These are phyloP conservation scores for Charina bottae DNA, from an alignment of 2,113 vertebrate genomes.

Conservation along the genomic window DNA sequence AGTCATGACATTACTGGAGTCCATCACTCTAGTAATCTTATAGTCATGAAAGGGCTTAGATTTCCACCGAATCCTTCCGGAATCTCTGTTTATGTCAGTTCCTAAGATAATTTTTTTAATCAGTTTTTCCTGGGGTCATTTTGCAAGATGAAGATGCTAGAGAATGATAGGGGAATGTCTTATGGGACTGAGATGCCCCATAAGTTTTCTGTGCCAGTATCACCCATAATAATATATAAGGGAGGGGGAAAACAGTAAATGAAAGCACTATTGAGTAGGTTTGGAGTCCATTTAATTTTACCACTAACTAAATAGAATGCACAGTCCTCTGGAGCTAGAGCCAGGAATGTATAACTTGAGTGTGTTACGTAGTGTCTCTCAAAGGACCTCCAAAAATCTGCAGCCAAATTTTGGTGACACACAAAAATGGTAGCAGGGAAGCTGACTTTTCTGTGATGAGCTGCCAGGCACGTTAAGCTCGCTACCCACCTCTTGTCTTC, in stretches of 20 bases:
- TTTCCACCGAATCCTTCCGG: background rate
- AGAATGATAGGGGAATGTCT: background rate
- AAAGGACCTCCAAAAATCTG: too few species aligned
- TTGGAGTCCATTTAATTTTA: background rate
- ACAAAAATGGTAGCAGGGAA: too few species aligned
- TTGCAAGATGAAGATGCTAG: background rate
- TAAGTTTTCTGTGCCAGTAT: too few species aligned
- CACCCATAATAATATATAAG: background rate
- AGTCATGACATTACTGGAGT: background rate
- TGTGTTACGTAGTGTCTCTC: too few species aligned
- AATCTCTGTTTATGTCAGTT: conserved; percentile 7
- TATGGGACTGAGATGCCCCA: background rate
- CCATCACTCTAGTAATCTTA: background rate
- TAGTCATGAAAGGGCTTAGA: background rate
- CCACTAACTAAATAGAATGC: background rate
- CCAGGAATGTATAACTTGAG: too few species aligned
- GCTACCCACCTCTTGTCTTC: too few species aligned
- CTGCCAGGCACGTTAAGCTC: too few species aligned
- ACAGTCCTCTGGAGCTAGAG: too few species aligned
- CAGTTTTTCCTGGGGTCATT: background rate
- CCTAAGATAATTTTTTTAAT: background rate
- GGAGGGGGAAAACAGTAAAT: background rate
- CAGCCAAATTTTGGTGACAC: too few species aligned
- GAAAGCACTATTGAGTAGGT: too few species aligned
- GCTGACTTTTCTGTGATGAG: too few species aligned